These are phyloP conservation scores for Cantharis rustica DNA, from an alignment of 2,888 invertebrate genomes.

Conservation along the genomic window DNA sequence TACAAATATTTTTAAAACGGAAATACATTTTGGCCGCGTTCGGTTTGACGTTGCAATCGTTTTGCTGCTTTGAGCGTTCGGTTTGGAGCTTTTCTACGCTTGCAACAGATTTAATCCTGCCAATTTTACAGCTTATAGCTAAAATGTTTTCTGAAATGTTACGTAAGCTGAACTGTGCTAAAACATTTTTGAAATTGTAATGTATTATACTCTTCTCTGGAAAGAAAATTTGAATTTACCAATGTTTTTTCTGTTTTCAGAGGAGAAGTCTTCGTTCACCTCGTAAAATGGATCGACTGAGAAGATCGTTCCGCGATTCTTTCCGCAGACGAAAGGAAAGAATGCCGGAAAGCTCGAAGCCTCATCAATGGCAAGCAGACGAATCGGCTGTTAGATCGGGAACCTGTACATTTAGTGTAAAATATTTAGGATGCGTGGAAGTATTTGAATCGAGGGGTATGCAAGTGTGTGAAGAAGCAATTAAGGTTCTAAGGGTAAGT, in stretches of 20 bases:
- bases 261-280: constrained; percentile 71
- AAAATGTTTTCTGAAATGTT: no score
- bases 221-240: background rate
- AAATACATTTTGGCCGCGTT: background rate
- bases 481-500: constrained; percentile 91
- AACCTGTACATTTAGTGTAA: constrained; percentile 96
- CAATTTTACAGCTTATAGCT: no score
- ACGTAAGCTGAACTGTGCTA: no score
- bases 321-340: constrained; percentile 87
- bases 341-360: constrained; percentile 91
- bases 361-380: constrained; percentile 98
- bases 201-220: no score
- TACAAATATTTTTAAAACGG: background rate
- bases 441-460: constrained; percentile 99
- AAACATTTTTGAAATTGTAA: no score
- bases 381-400: constrained; percentile 95
- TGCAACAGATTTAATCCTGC: no score
- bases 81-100: background rate
- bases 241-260: constrained; percentile 49
- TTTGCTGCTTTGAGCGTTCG: background rate
- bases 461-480: constrained; percentile 99
- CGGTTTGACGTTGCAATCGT: background rate
- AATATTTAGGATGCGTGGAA: constrained; percentile 98
- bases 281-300: constrained; percentile 85
- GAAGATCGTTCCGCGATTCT: constrained; percentile 90